Evolutionary conservation across 2,888 invertebrate species (phyloP), one percentile per base, ranked within the genome.

Genomic region (Sturmia bella): DNA sequence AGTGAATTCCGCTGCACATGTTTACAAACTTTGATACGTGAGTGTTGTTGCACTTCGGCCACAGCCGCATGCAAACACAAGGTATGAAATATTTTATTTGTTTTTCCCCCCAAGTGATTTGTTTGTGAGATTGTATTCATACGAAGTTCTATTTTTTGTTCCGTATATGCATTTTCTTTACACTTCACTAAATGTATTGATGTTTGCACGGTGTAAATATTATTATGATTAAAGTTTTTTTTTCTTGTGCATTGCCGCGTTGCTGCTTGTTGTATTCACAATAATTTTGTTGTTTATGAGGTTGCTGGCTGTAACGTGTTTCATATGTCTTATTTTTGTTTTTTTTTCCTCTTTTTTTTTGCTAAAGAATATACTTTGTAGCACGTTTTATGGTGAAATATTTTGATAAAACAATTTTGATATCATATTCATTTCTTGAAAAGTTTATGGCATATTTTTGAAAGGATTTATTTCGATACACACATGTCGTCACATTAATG

Each of bases 131-230:
- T 59, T 27, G 32, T 61, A 63, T 45, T 17, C 45, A 27, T 45
- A 45, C n/a, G n/a, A n/a, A n/a, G 45, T 37, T 54, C 54, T 32
- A 5, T 21, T 1, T n/a, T 63, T 32, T 12, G 17, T 41, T 61
- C 45, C 48, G 54, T 13, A 63, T 72, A 57, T 37, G 66, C 41
- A 73, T 79, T 66, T 70, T 74, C 59, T 78, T 69, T 69, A 24
- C 78, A 78, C 82, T 78, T 78, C 82, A 78, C 24, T 75, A 66
- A 64, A 70, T 70, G 70, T 78, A 82, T 78, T 82, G 82, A 82
- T 78, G 82, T 78, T 82, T 64, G 73, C 74, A 69, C 74, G 57
- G 56, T 69, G 77, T 77, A 69, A 81, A 73, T 73, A 64, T 64
- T 68, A 68, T 41, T n/a, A n/a, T n/a, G n/a, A n/a, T n/a, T n/a